Conservation (phyloP, 2,113 vertebrate genomes). For the Vulpes vulpes region DNA sequence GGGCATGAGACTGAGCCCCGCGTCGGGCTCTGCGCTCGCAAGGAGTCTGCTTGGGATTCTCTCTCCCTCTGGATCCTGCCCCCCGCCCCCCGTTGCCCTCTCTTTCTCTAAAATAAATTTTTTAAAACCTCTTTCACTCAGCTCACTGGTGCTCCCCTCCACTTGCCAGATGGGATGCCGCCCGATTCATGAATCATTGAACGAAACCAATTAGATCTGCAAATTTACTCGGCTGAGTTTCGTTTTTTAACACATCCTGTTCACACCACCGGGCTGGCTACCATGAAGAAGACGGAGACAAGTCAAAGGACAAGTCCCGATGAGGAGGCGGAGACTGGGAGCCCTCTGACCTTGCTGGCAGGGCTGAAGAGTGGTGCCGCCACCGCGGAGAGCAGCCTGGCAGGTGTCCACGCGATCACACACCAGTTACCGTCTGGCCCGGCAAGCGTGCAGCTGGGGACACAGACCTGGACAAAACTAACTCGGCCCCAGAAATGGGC, state of each 20-base stretch:
- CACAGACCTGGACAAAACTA: fast-evolving
- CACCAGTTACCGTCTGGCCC: background rate
- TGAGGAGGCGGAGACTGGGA: fast-evolving
- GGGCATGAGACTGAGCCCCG: background rate
- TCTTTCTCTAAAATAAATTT: background rate
- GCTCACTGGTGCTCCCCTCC: background rate
- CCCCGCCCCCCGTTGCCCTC: too few species aligned
- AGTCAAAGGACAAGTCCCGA: background rate
- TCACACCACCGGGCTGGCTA: background rate
- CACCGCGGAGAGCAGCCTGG: background rate
- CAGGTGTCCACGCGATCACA: fast-evolving
- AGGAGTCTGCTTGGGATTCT: background rate
- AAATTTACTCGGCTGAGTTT: background rate
- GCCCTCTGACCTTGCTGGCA: background rate
- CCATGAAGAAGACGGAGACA: background rate
- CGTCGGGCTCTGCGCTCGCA: fast-evolving
- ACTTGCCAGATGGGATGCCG: background rate
- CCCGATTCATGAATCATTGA: background rate
- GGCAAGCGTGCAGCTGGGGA: background rate
- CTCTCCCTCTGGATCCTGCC: background rate
- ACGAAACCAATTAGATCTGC: background rate
- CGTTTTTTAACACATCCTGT: background rate
- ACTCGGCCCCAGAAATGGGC: fast-evolving
- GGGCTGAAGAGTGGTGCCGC: fast-evolving
- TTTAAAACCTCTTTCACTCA: background rate